Percentiles rank a stretch among this genome's conserved stretches.
phyloP scores from a whole-genome alignment of 2,113 vertebrate species.

The Callospermophilus lateralis region DNA sequence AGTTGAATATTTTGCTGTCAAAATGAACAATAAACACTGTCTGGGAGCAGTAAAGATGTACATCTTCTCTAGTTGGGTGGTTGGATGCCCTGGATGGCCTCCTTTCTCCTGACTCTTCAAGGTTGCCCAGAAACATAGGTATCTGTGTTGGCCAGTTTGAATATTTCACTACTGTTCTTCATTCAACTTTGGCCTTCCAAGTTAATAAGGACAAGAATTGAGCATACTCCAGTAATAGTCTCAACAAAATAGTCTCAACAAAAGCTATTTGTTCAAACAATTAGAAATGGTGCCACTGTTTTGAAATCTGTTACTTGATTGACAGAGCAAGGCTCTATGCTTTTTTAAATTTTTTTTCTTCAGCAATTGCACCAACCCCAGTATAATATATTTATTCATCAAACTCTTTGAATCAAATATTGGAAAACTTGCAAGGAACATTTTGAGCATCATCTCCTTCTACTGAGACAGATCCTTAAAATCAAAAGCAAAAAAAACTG shows the following conservation, averaged over 20 bases:
- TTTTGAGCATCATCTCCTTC: not conserved
- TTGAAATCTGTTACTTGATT: not conserved
- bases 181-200: not conserved
- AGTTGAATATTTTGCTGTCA: not conserved
- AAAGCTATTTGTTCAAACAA: not conserved
- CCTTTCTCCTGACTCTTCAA: not conserved
- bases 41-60: fast-evolving
- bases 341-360: not conserved
- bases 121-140: not conserved
- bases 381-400: not conserved
- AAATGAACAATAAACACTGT: not conserved
- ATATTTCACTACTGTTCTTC: not conserved
- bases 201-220: not conserved
- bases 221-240: not conserved
- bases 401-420: not conserved
- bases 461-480: not conserved
- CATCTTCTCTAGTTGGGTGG: fast-evolving
- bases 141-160: fast-evolving
- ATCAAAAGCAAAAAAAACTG: not conserved
- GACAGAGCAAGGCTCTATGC: fast-evolving
- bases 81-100: fast-evolving
- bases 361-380: not conserved
- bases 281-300: not conserved
- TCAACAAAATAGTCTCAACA: not conserved
- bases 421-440: not conserved